phyloP scores from a whole-genome alignment of 1,140 invertebrate species.

The Condylostylus longicornis region DNA sequence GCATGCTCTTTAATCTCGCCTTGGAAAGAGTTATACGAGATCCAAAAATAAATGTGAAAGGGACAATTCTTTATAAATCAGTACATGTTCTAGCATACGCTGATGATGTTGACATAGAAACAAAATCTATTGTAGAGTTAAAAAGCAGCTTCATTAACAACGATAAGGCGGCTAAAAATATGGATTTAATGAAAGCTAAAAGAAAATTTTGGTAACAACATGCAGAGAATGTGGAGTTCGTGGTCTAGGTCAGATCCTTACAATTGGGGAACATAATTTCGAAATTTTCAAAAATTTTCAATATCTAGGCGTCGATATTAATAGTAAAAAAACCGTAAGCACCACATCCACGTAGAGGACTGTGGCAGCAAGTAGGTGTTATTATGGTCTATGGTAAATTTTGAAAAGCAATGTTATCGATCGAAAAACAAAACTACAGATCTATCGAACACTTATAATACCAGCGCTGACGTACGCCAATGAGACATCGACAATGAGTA shows the following conservation, averaged over 20 bases:
- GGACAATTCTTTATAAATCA: neutral
- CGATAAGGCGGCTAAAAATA: neutral
- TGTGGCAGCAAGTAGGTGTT: neutral
- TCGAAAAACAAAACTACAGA: neutral
- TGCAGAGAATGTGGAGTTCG: neutral
- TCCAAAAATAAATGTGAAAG: neutral
- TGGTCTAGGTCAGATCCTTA: neutral
- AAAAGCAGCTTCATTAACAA: neutral
- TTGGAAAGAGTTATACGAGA: constrained; percentile 5
- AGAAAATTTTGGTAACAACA: neutral
- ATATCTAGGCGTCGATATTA: constrained; percentile 4
- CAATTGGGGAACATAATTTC: neutral
- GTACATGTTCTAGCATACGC: constrained; percentile 4
- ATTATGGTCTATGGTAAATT: neutral
- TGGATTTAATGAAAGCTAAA: constrained; percentile 2
- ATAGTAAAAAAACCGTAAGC: neutral
- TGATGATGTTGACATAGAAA: constrained; percentile 7
- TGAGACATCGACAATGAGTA: constrained; percentile 2
- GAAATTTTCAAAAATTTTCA: constrained; percentile 2
- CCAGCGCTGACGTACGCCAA: constrained; percentile 4
- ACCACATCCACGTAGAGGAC: neutral
- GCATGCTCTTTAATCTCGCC: constrained; percentile 8
- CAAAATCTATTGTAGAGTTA: neutral
- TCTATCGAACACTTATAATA: constrained; percentile 5
- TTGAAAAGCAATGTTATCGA: neutral